Evolutionary conservation across 2,797 vertebrate genomes (phyloP), one percentile per base, ranked within the genome.

Genomic region (Anas acuta): DNA sequence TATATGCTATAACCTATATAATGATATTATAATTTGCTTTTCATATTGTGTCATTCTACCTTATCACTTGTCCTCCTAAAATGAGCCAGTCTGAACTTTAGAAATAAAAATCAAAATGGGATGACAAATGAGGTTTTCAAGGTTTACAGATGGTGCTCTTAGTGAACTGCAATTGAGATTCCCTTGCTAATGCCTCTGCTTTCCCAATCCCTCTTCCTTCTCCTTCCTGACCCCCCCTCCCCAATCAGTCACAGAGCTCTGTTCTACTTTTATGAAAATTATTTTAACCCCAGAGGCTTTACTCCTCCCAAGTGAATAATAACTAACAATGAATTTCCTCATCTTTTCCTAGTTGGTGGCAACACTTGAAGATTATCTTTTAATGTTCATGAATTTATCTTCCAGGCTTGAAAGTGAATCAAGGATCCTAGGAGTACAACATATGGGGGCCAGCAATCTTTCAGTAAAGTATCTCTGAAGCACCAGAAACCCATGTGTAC

Each of bases 401-500:
- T 87, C 11, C 28, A 58, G 37, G 65, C 6, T 49, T 74, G 49
- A 43, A 94, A 87, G 69, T 54, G 0, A 72, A 13, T 57, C 47
- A 33, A 77, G 13, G 78, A 65, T 43, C 3, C 5, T 39, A 32
- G 5, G 6, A 78, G 81, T 89, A 57, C 37, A 9, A 57, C 45
- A 22, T 3, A 72, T 12, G 21, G 21, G 14, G 35, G 7, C 2
- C 21, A 64, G 5, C 41, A 84, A 37, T 66, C 49, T 67, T 80
- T 61, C 49, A 81, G 4, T 2, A 33, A 74, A 67, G 6, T n/a
- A 26, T 28, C 16, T 74, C 41, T 78, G 41, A 41, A 41, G 41
- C 1, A 0, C 7, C 49, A 53, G 18, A 93, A 83, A 78, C 6
- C 6, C 1, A 1, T 32, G 6, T 16, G 7, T 53, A n/a, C 21